phyloP scores from a whole-genome alignment of 2,113 vertebrate genomes.

The Cephalopholis sonnerati region DNA sequence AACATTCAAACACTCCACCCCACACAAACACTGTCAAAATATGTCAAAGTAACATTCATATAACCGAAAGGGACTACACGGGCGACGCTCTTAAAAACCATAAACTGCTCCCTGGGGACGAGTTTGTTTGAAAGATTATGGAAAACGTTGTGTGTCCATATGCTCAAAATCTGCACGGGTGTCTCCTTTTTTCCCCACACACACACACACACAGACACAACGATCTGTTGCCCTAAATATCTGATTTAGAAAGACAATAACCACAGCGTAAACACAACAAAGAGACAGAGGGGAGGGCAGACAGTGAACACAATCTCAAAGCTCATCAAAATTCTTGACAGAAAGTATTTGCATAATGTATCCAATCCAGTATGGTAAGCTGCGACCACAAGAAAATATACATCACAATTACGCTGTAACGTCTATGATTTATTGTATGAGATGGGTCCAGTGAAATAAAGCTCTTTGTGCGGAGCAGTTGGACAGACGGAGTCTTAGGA shows the following conservation, averaged over 20 bases:
- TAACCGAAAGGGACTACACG: background rate
- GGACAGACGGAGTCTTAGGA: slow-evolving; percentile 69
- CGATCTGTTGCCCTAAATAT: slow-evolving; percentile 34
- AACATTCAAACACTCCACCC: background rate
- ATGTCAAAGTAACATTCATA: slow-evolving; percentile 6
- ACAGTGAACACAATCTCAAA: slow-evolving; percentile 43
- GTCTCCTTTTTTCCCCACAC: too few relatives aligned
- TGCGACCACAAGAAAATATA: slow-evolving; percentile 65
- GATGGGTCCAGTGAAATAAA: slow-evolving; percentile 57
- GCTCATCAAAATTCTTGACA: slow-evolving; percentile 48
- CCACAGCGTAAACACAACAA: slow-evolving; percentile 60
- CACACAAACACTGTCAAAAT: slow-evolving; percentile 8
- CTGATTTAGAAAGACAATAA: slow-evolving; percentile 60
- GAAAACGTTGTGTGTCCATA: background rate
- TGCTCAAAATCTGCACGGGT: background rate
- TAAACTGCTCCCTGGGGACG: background rate
- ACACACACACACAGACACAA: background rate
- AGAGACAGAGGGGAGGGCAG: slow-evolving; percentile 26
- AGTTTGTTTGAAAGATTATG: slow-evolving; percentile 10
- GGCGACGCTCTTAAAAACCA: background rate
- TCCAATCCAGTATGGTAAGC: slow-evolving; percentile 39
- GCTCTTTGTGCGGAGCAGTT: slow-evolving; percentile 71
- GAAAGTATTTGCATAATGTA: slow-evolving; percentile 62
- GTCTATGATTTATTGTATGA: slow-evolving; percentile 66
- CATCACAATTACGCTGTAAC: slow-evolving; percentile 63